Conservation (phyloP, 2,888 invertebrate genomes). For the Nomada hirtipes region DNA sequence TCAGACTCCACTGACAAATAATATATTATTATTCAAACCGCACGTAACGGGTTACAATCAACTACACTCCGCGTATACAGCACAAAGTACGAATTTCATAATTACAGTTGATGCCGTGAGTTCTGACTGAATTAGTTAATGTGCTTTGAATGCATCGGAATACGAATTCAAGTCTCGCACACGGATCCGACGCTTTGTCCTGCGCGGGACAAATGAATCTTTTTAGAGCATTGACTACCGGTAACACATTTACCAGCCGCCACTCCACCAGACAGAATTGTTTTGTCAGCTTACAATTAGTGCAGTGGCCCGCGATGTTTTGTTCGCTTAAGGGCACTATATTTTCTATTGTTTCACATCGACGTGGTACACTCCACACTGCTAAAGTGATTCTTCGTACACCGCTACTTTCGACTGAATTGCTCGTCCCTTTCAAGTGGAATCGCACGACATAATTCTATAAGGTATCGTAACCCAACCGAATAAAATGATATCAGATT, state of each 20-base stretch:
- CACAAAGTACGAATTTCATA: not conserved
- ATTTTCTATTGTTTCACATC: slow-evolving; percentile 29
- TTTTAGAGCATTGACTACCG: slow-evolving; percentile 61
- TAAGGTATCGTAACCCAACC: not conserved
- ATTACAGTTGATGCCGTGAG: not conserved
- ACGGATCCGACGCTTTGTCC: slow-evolving; percentile 41
- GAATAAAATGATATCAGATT: no score
- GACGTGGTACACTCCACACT: not conserved
- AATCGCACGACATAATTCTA: not conserved
- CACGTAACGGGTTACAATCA: no score
- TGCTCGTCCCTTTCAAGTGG: not conserved
- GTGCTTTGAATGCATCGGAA: not conserved
- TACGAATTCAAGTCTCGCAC: not conserved
- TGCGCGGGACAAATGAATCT: slow-evolving; percentile 51
- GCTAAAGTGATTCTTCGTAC: not conserved
- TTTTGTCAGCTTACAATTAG: slow-evolving; percentile 61
- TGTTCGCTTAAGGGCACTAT: slow-evolving; percentile 43
- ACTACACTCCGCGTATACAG: no score
- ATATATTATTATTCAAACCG: not conserved
- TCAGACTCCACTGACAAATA: no score
- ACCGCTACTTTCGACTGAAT: not conserved
- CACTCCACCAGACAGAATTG: slow-evolving; percentile 49
- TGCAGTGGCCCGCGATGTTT: slow-evolving; percentile 40
- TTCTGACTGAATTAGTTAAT: slow-evolving; percentile 4
- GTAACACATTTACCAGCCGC: slow-evolving; percentile 54